Evolutionary conservation across 2,888 invertebrate species (phyloP).

Genomic region (Calliopum simillimum): DNA sequence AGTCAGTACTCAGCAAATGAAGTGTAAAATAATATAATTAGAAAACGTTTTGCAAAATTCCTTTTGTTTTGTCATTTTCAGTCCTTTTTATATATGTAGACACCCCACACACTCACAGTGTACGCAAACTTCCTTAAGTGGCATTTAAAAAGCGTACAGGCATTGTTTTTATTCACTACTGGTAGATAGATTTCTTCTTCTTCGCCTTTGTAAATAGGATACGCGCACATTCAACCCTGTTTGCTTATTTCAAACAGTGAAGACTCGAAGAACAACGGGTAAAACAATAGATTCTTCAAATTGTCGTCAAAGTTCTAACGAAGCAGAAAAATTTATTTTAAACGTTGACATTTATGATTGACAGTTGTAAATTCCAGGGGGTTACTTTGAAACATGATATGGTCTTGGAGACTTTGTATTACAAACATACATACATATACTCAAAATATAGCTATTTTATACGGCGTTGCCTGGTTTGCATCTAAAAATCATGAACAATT

Average conservation of each 20-base stretch:
- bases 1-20: constrained; percentile 15
- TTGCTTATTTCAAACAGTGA: neutral
- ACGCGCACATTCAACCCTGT: constrained; percentile 25
- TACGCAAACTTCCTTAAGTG: constrained; percentile 6
- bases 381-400: neutral
- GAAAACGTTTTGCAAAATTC: constrained; percentile 20
- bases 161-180: constrained; percentile 5
- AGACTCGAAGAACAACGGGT: constrained; percentile 1
- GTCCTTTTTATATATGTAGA: constrained; percentile 6
- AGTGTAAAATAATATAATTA: constrained; percentile 25
- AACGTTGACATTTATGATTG: constrained; percentile 24
- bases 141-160: neutral
- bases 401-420: neutral
- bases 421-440: too few species aligned
- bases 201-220: neutral
- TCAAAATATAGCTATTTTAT: too few species aligned
- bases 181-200: neutral
- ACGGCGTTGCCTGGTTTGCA: too few species aligned
- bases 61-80: constrained; percentile 29
- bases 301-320: constrained; percentile 43
- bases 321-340: constrained; percentile 41
- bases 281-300: constrained; percentile 15
- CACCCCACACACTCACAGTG: neutral
- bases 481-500: too few species aligned
- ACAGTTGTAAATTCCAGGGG: constrained; percentile 17